Evolutionary conservation across 2,797 vertebrate species (phyloP).

Genomic region (Jordanella pulchra): DNA sequence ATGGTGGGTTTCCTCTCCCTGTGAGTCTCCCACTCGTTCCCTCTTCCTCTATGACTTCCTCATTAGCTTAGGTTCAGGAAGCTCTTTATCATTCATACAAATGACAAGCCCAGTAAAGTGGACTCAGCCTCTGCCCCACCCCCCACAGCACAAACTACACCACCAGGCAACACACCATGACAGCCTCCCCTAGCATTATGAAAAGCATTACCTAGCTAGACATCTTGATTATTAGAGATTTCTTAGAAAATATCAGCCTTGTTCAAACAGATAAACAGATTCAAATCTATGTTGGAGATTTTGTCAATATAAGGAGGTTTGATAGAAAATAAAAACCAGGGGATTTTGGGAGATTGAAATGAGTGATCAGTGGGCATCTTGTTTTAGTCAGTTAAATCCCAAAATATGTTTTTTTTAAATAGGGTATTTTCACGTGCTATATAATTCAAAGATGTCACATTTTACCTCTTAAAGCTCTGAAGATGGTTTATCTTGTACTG

Average conservation of each 20-base stretch:
- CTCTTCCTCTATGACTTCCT: conserved; percentile 67
- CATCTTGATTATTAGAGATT: not conserved
- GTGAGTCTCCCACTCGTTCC: conserved; percentile 23
- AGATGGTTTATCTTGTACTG: conserved; percentile 26
- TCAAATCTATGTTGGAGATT: conserved; percentile 35
- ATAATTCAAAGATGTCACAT: conserved; percentile 28
- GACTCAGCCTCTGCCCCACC: conserved; percentile 51
- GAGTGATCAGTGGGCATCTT: conserved; percentile 40
- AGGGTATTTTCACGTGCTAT: not conserved
- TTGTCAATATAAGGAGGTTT: conserved; percentile 54
- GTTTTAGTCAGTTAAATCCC: conserved; percentile 43
- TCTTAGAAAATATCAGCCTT: conserved; percentile 14
- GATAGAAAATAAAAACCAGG: conserved; percentile 56
- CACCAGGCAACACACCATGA: conserved; percentile 81
- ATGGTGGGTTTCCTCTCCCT: conserved; percentile 51
- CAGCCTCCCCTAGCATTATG: conserved; percentile 54
- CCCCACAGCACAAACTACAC: conserved; percentile 56
- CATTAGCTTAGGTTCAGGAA: conserved; percentile 82
- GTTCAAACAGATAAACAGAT: conserved; percentile 49
- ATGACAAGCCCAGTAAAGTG: conserved; percentile 71
- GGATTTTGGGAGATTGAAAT: conserved; percentile 53
- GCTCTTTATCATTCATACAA: conserved; percentile 83
- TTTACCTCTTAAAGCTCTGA: conserved; percentile 21
- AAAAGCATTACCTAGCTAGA: not conserved
- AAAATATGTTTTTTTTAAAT: conserved; percentile 39